Percentiles rank a stretch among this genome's conserved stretches.
Conservation (phyloP, 2,113 vertebrate genomes). For the Capreolus pygargus region DNA sequence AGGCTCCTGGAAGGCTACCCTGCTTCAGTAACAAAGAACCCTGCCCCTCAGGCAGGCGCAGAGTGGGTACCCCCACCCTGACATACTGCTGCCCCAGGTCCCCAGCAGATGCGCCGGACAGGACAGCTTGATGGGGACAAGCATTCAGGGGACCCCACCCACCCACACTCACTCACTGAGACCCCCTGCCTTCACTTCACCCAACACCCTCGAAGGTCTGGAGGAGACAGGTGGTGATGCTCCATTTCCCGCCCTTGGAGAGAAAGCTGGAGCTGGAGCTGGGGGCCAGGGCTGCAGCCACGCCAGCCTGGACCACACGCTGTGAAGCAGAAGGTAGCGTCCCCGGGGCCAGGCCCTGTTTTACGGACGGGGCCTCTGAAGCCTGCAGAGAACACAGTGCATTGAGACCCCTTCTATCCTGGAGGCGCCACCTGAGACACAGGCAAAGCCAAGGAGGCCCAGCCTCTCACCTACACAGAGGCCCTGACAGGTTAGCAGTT, state of each 20-base stretch:
- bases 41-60: neutral
- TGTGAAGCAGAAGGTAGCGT: fast-evolving
- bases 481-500: neutral
- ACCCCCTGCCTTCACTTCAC: neutral
- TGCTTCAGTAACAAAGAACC: neutral
- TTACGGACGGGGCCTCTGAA: fast-evolving
- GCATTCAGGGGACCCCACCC: neutral
- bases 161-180: neutral
- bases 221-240: neutral
- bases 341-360: fast-evolving
- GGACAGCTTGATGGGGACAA: neutral
- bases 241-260: neutral
- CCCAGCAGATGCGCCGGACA: neutral
- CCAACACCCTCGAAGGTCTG: neutral
- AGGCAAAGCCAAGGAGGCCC: neutral
- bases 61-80: neutral
- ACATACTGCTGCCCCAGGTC: neutral
- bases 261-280: neutral
- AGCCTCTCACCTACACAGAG: neutral
- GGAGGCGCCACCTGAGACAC: neutral
- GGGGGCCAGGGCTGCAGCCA: neutral
- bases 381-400: fast-evolving
- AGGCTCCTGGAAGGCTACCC: neutral
- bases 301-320: fast-evolving
- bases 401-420: too few relatives aligned